Evolutionary conservation across 2,888 invertebrate species (phyloP).

Genomic region (Sminthurides aquaticus): DNA sequence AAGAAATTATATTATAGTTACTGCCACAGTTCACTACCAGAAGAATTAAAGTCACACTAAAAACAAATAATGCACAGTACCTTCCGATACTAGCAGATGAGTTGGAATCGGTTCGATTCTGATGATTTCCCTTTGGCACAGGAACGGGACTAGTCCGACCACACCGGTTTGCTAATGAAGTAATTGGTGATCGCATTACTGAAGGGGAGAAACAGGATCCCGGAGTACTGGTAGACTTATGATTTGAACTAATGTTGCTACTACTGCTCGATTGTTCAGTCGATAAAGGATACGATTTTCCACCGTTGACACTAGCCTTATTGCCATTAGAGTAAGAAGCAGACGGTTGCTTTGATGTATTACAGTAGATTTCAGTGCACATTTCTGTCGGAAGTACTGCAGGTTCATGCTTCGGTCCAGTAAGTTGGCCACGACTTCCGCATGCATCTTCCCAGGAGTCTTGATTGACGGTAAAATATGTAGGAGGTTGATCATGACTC

Average conservation of each 20-base stretch:
- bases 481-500: constrained; percentile 51
- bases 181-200: too few species aligned
- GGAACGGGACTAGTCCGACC: constrained; percentile 60
- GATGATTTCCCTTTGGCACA: constrained; percentile 51
- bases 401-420: constrained; percentile 17
- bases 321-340: neutral
- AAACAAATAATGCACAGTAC: constrained; percentile 27
- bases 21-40: neutral
- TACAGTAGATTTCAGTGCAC: neutral
- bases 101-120: constrained; percentile 56
- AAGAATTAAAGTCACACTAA: constrained; percentile 4
- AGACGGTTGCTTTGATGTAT: neutral
- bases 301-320: neutral
- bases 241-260: too few species aligned
- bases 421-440: constrained; percentile 22
- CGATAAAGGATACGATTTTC: too few species aligned
- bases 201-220: too few species aligned
- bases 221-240: too few species aligned
- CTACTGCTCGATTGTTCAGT: too few species aligned
- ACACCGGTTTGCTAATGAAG: constrained; percentile 6
- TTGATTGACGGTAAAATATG: constrained; percentile 45
- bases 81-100: constrained; percentile 54
- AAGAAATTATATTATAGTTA: constrained; percentile 9
- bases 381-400: constrained; percentile 8
- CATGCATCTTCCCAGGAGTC: constrained; percentile 43